phyloP scores from a whole-genome alignment of 1,140 invertebrate species.

The Drosophila kanapiae region DNA sequence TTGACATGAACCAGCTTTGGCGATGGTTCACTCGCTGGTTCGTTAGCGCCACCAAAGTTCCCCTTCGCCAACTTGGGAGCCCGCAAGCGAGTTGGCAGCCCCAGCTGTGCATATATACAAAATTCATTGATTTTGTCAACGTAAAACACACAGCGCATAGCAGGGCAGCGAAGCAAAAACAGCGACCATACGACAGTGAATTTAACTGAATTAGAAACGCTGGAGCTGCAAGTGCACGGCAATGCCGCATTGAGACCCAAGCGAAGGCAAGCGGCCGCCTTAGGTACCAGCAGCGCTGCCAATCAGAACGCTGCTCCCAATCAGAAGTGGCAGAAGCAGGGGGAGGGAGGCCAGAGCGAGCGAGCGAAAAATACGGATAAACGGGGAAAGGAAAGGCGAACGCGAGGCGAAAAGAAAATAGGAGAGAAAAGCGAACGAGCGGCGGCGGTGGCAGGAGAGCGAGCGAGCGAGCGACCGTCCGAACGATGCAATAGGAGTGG shows the following conservation, averaged over 20 bases:
- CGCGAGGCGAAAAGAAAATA: constrained; percentile 26
- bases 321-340: constrained; percentile 53
- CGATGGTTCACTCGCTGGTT: not conserved
- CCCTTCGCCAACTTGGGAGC: not conserved
- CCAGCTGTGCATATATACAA: constrained; percentile 66
- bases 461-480: constrained; percentile 7
- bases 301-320: constrained; percentile 73
- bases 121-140: constrained; percentile 85
- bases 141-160: constrained; percentile 74
- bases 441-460: constrained; percentile 3
- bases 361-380: constrained; percentile 64
- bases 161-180: constrained; percentile 49
- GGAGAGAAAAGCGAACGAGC: constrained; percentile 20
- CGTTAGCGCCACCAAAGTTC: not conserved
- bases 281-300: constrained; percentile 44
- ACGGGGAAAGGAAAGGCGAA: constrained; percentile 55
- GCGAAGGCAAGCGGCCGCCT: constrained; percentile 21
- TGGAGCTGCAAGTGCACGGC: constrained; percentile 45
- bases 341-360: constrained; percentile 15
- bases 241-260: constrained; percentile 39
- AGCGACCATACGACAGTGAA: constrained; percentile 39
- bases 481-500: constrained; percentile 29
- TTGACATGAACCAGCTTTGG: no score
- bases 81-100: constrained; percentile 7
- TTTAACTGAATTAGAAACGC: constrained; percentile 58